Percentiles rank a stretch among this genome's conserved stretches.
Conservation (phyloP, 23 tunicate genomes). For the Ciona savignyi region DNA sequence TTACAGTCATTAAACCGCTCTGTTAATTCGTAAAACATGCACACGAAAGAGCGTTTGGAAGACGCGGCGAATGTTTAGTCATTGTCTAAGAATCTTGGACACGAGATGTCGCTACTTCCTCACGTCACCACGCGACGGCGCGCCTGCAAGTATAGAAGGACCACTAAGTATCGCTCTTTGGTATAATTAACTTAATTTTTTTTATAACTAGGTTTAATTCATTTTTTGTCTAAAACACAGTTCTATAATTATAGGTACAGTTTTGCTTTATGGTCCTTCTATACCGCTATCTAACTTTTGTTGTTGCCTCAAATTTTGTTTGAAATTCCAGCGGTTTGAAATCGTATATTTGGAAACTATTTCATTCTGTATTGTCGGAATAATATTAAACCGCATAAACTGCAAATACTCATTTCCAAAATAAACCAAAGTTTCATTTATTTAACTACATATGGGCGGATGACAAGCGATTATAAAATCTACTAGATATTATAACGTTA, state of each 20-base stretch:
- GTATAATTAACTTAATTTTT: not conserved
- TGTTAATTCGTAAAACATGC: too few relatives aligned
- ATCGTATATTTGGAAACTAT: too few relatives aligned
- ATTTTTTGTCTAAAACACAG: not conserved
- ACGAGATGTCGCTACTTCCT: constrained; percentile 13
- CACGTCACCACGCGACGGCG: constrained; percentile 22
- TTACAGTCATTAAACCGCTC: too few relatives aligned
- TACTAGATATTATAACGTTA: not conserved
- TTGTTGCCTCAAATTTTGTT: too few relatives aligned
- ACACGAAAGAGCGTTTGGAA: too few relatives aligned
- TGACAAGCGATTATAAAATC: not conserved
- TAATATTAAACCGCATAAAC: too few relatives aligned
- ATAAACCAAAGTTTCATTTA: too few relatives aligned
- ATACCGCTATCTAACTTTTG: too few relatives aligned
- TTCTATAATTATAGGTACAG: not conserved
- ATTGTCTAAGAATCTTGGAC: not conserved
- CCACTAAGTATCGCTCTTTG: not conserved
- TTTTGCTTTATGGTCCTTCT: not conserved
- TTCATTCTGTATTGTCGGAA: too few relatives aligned
- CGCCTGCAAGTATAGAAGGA: constrained; percentile 9
- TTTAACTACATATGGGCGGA: too few relatives aligned
- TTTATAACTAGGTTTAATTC: not conserved
- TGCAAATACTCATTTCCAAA: too few relatives aligned
- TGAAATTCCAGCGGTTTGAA: too few relatives aligned
- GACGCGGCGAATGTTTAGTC: not conserved